Base-by-base conservation (phyloP, 2,797 vertebrate genomes). In the Rhynchonycteris naso region DNA sequence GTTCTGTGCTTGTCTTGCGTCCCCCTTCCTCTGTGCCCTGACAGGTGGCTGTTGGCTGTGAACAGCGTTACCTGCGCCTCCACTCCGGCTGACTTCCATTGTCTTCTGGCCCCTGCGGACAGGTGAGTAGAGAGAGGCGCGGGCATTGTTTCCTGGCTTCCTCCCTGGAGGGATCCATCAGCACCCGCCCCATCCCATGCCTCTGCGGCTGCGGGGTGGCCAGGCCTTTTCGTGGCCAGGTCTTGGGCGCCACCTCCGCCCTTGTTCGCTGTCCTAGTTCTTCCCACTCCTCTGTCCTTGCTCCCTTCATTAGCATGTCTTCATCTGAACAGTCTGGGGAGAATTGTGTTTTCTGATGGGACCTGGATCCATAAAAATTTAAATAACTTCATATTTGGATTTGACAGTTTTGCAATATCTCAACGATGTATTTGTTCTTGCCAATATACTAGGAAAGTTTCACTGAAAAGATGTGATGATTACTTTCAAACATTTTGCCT, bases 261-360 rank as follows among this genome's bases (percentile, higher is more conserved):
- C 13, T 82, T 30, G 24, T 84, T 66, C n/a, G 18, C 76, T 43
- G 78, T 26, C 14, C 21, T 14, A 61, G 4, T 43, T 61, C 52
- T 85, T 59, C 54, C 5, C 7, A 52, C 1, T 58, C 47, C 28
- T 81, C 35, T 69, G 21, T 63, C 54, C 14, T 54, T 9, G 19
- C 19, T 82, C 4, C 13, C 11, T 92, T 86, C 1, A 1, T 65
- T 79, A 79, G 18, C 28, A n/a, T 83, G 1, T 74, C 47, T 86
- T 79, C 22, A 79, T 61, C 61, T 75, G 54, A 90, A 76, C 16
- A 19, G 7, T 61, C 19, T 66, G 6, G 30, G 66, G 38, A 50
- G 16, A 90, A 87, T 47, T 90, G 63, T 88, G 5, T 28, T 87
- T 93, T 80, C 72, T 88, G 13, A 22, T 88, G 75, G 63, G 58